These are phyloP conservation scores for Alentia gelatinosa DNA, from an alignment of 2,888 invertebrate genomes.

Conservation along the genomic window DNA sequence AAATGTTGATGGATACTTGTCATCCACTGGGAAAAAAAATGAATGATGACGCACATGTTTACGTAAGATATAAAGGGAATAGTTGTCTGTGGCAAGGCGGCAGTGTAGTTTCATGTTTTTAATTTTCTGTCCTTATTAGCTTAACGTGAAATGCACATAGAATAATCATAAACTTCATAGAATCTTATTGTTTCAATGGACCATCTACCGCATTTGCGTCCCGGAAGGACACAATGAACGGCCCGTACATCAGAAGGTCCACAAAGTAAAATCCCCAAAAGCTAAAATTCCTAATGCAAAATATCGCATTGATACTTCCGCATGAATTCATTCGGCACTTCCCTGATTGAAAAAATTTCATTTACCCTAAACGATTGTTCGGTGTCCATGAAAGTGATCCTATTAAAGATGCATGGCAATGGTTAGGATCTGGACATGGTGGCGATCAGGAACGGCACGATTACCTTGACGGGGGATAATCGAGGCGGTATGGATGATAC, in stretches of 20 bases:
- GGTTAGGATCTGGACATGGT: background rate
- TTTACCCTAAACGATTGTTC: slow-evolving; percentile 28
- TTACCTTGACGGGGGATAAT: slow-evolving; percentile 8
- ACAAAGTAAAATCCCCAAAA: background rate
- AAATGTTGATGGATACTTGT: background rate
- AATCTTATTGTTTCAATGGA: no score
- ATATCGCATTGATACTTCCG: background rate
- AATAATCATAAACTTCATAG: no score
- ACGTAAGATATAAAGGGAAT: no score
- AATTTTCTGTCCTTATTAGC: no score
- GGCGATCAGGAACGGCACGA: background rate
- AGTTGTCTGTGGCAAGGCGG: no score
- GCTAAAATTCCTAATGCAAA: background rate
- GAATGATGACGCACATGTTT: background rate
- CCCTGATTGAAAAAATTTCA: slow-evolving; percentile 32
- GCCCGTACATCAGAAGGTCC: background rate
- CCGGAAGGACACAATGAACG: no score
- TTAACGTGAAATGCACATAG: no score
- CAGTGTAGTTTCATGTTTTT: no score
- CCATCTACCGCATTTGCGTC: no score
- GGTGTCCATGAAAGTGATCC: background rate
- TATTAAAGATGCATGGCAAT: slow-evolving; percentile 12
- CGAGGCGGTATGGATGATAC: background rate
- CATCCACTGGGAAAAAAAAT: background rate
- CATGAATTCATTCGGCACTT: background rate